Evolutionary conservation across 2,113 vertebrate species (phyloP).

Genomic region (Leuciscus idus): DNA sequence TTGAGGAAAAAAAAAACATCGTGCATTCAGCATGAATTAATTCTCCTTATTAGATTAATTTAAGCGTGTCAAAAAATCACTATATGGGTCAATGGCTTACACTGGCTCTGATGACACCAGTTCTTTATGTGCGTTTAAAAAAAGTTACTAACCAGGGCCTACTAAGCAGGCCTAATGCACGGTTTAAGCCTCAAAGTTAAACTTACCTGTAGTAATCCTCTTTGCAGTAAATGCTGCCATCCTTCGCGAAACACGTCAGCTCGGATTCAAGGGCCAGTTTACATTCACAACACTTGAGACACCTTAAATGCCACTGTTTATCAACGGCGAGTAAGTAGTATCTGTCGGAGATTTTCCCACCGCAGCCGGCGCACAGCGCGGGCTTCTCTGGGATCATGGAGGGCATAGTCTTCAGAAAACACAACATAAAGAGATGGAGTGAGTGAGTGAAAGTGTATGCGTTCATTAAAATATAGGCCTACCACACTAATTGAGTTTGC

Average conservation of each 20-base stretch:
- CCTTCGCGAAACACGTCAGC: conserved; percentile 99
- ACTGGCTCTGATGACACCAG: background rate
- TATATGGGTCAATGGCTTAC: conserved; percentile 31
- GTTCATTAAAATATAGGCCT: background rate
- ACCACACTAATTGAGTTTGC: background rate
- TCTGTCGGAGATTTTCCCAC: conserved; percentile 97
- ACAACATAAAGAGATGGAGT: background rate
- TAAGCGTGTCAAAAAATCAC: background rate
- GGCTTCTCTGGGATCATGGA: conserved; percentile 97
- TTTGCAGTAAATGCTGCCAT: conserved; percentile 99
- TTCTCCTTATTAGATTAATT: background rate
- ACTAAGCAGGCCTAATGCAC: background rate
- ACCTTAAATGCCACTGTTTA: conserved; percentile 98
- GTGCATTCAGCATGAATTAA: background rate
- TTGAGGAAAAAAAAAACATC: background rate
- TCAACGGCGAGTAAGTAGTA: conserved; percentile 99
- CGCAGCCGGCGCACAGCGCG: conserved; percentile 95
- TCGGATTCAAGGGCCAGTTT: conserved; percentile 97
- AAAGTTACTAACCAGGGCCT: conserved; percentile 21
- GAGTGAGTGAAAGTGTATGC: conserved; percentile 4
- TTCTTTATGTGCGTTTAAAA: background rate
- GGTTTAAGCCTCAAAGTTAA: conserved; percentile 43
- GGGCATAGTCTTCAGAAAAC: conserved; percentile 83
- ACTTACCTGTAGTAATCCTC: conserved; percentile 99
- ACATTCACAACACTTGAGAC: conserved; percentile 99